A percentile compares a stretch with the other conserved stretches of the same genome.
phyloP scores from a whole-genome alignment of 2,888 invertebrate genomes.

The Stictocephala bisonia region DNA sequence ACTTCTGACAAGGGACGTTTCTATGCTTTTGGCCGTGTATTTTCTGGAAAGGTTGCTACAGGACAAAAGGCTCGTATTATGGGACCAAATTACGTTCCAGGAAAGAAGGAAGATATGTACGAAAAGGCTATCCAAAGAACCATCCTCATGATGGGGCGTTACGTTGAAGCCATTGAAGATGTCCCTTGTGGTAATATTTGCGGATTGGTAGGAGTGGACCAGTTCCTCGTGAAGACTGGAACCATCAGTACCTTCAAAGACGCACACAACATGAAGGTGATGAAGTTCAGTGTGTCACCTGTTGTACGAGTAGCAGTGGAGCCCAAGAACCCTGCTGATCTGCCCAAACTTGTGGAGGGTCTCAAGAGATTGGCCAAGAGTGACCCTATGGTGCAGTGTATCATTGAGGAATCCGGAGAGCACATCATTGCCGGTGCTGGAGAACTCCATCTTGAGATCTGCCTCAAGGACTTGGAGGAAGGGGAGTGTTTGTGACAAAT shows the following conservation, averaged over 20 bases:
- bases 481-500: too few species aligned
- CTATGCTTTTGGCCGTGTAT: constrained; percentile 99
- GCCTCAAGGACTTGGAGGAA: too few species aligned
- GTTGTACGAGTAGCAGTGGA: constrained; percentile 99
- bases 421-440: constrained; percentile 99
- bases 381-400: constrained; percentile 99
- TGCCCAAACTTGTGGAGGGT: constrained; percentile 99
- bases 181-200: constrained; percentile 99
- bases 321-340: constrained; percentile 98
- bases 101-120: constrained; percentile 99
- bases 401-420: constrained; percentile 99
- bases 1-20: constrained; percentile 99
- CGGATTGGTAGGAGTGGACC: constrained; percentile 99
- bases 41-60: constrained; percentile 93
- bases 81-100: constrained; percentile 98
- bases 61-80: constrained; percentile 97
- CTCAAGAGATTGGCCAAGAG: constrained; percentile 99
- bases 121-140: constrained; percentile 99
- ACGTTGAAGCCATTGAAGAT: constrained; percentile 99
- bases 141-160: constrained; percentile 99
- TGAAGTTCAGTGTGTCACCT: constrained; percentile 99
- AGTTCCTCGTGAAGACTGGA: constrained; percentile 99
- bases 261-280: constrained; percentile 99
- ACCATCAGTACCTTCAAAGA: constrained; percentile 99
- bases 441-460: constrained; percentile 99